These are phyloP conservation scores for Lottia gigantea DNA, from an alignment of 2,888 invertebrate genomes.

Conservation along the genomic window DNA sequence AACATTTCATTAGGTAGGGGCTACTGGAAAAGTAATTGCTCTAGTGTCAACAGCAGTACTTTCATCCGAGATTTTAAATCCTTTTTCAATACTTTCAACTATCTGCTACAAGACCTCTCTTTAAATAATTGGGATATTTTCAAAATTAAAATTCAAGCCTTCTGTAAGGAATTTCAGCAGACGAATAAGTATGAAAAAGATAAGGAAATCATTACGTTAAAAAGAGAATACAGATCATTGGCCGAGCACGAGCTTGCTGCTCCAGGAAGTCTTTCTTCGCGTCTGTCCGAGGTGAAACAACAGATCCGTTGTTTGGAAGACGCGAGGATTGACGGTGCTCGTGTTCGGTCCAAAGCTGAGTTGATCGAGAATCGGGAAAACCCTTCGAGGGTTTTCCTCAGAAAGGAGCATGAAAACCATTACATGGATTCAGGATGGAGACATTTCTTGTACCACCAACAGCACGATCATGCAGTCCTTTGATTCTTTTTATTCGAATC, in stretches of 20 bases:
- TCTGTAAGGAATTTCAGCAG: too few relatives aligned
- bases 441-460: neutral
- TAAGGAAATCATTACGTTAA: neutral
- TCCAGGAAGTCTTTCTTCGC: constrained; percentile 11
- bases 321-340: constrained; percentile 6
- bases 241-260: neutral
- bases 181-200: too few relatives aligned
- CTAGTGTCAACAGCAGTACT: too few relatives aligned
- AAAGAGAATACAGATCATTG: constrained; percentile 4
- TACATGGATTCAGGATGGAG: neutral
- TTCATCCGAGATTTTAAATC: too few relatives aligned
- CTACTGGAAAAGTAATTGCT: too few relatives aligned
- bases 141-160: too few relatives aligned
- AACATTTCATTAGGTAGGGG: too few relatives aligned
- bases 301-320: constrained; percentile 5
- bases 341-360: too few relatives aligned
- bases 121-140: too few relatives aligned
- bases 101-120: too few relatives aligned
- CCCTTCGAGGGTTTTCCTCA: constrained; percentile 17
- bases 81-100: too few relatives aligned
- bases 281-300: neutral
- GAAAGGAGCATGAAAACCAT: constrained; percentile 19
- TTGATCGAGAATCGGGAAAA: constrained; percentile 15
- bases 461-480: constrained; percentile 13
- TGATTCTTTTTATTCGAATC: constrained; percentile 4